phyloP scores from a whole-genome alignment of 2,888 invertebrate species.

The Apotomis capreana region DNA sequence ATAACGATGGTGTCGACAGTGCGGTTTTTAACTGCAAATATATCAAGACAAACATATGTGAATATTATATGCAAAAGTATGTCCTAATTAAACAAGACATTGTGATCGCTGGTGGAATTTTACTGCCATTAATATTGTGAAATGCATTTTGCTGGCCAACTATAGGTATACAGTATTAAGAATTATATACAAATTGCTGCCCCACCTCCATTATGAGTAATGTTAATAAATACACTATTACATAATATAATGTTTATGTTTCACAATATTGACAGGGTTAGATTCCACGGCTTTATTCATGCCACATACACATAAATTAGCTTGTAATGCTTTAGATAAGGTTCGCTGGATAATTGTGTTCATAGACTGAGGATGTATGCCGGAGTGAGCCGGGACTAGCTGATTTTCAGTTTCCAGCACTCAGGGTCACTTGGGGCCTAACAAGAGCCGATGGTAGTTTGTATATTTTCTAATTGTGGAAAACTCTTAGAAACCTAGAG shows the following conservation, averaged over 20 bases:
- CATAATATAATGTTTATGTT: slow-evolving; percentile 21
- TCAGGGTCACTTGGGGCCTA: slow-evolving; percentile 26
- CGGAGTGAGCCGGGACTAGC: slow-evolving; percentile 45
- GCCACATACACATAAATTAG: slow-evolving; percentile 81
- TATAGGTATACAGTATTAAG: slow-evolving; percentile 42
- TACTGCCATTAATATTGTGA: slow-evolving; percentile 62
- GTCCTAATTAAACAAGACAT: slow-evolving; percentile 63
- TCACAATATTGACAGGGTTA: slow-evolving; percentile 64
- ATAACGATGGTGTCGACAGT: slow-evolving; percentile 62
- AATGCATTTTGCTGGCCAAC: slow-evolving; percentile 43
- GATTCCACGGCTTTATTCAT: slow-evolving; percentile 76
- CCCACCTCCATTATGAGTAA: slow-evolving; percentile 32
- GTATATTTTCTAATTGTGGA: slow-evolving; percentile 67
- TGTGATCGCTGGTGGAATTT: slow-evolving; percentile 70
- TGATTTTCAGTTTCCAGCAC: slow-evolving; percentile 49
- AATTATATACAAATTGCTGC: slow-evolving; percentile 35
- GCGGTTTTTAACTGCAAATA: slow-evolving; percentile 70
- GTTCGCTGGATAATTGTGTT: slow-evolving; percentile 82
- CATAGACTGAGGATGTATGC: slow-evolving; percentile 74
- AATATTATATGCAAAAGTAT: slow-evolving; percentile 76
- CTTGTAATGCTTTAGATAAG: slow-evolving; percentile 83
- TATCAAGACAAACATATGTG: slow-evolving; percentile 84
- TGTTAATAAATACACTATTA: slow-evolving; percentile 15
- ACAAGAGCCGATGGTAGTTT: slow-evolving; percentile 63
- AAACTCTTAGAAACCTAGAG: slow-evolving; percentile 64